Conservation (phyloP, 2,113 vertebrate species). For the Gavia stellata region DNA sequence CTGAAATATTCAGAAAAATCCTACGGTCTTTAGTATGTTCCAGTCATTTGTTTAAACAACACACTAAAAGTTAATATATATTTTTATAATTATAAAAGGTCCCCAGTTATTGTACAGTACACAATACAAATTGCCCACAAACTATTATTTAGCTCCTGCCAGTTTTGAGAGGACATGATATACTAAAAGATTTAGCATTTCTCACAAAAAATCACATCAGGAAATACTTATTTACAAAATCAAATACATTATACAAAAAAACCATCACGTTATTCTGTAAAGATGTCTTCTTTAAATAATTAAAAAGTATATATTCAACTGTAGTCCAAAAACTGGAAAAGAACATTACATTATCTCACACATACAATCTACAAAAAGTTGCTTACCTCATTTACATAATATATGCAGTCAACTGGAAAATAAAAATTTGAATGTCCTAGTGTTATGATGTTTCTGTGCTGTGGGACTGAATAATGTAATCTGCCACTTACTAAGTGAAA, state of each 20-base stretch:
- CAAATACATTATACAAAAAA: constrained; percentile 88
- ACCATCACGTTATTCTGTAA: constrained; percentile 83
- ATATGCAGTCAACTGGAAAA: constrained; percentile 80
- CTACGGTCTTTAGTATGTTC: constrained; percentile 85
- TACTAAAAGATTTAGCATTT: constrained; percentile 88
- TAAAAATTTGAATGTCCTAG: constrained; percentile 75
- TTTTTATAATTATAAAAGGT: constrained; percentile 85
- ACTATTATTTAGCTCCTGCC: constrained; percentile 81
- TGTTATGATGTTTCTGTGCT: constrained; percentile 79
- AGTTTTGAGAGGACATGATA: constrained; percentile 80
- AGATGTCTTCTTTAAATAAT: constrained; percentile 85
- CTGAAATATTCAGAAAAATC: constrained; percentile 91
- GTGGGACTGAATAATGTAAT: constrained; percentile 78
- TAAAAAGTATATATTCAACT: constrained; percentile 87
- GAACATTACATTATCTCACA: constrained; percentile 86
- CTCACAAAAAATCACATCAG: constrained; percentile 88
- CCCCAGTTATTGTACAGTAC: constrained; percentile 81
- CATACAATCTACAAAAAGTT: constrained; percentile 84
- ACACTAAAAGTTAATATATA: constrained; percentile 85
- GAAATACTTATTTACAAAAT: constrained; percentile 90
- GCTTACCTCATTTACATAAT: constrained; percentile 84
- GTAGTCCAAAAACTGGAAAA: constrained; percentile 85
- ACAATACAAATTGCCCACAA: constrained; percentile 83
- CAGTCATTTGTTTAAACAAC: constrained; percentile 83
- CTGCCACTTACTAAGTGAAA: constrained; percentile 86